These are phyloP conservation scores for Xiphorhynchus erythropygius DNA, from an alignment of 2,797 vertebrate species.

Conservation along the genomic window DNA sequence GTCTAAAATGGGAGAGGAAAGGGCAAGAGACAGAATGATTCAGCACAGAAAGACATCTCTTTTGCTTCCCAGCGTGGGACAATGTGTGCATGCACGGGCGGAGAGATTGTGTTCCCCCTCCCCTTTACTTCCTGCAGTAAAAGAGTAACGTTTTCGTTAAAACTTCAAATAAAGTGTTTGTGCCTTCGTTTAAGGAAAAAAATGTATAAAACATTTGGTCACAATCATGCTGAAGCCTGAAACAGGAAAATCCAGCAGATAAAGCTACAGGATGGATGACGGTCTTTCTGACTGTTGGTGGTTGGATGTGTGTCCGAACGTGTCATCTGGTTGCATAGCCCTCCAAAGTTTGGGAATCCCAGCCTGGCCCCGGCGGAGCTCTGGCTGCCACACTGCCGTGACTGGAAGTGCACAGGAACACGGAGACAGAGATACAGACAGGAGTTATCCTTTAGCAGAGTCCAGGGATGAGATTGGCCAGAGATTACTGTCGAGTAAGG, in stretches of 20 bases:
- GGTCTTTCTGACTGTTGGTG: constrained; percentile 31
- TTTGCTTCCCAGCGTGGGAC: constrained; percentile 65
- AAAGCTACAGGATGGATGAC: constrained; percentile 82
- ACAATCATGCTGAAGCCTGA: constrained; percentile 88
- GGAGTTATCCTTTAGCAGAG: constrained; percentile 24
- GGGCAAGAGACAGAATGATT: background rate
- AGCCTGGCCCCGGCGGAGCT: background rate
- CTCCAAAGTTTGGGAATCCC: constrained; percentile 61
- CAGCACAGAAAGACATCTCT: constrained; percentile 20
- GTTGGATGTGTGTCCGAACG: constrained; percentile 57
- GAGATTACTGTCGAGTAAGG: background rate
- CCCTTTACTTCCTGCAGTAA: constrained; percentile 35
- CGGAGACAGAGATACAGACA: constrained; percentile 28
- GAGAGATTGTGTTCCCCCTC: constrained; percentile 32
- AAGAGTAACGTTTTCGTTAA: constrained; percentile 10
- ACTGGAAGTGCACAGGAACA: background rate
- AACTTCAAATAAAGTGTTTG: constrained; percentile 81
- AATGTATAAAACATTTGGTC: constrained; percentile 90
- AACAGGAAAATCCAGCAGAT: constrained; percentile 81
- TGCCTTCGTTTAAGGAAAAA: constrained; percentile 81
- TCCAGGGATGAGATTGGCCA: constrained; percentile 56
- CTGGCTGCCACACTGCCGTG: background rate
- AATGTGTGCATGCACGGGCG: constrained; percentile 79
- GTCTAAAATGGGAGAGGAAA: background rate
- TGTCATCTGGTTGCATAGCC: constrained; percentile 92